Percentiles rank a stretch among this genome's conserved stretches.
These are phyloP conservation scores for Sebastes taczanowskii DNA, from an alignment of 2,797 vertebrate species.

Conservation along the genomic window DNA sequence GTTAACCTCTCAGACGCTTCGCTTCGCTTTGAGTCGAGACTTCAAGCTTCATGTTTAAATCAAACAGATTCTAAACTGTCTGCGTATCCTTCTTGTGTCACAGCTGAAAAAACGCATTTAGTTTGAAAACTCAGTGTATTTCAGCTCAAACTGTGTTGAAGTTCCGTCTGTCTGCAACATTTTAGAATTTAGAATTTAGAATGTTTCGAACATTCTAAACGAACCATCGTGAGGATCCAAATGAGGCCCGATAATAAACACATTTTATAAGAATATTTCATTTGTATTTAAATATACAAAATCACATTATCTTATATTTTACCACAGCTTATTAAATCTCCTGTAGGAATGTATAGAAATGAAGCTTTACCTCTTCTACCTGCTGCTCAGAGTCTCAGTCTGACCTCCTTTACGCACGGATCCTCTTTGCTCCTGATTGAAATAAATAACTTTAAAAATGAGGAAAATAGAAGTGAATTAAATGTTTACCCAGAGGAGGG, in stretches of 20 bases:
- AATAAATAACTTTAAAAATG: not conserved
- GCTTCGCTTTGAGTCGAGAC: not conserved
- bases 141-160: not conserved
- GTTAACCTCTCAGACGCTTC: not conserved
- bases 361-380: not conserved
- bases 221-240: not conserved
- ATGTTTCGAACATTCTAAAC: too few species aligned
- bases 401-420: conserved; percentile 26
- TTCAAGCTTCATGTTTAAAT: not conserved
- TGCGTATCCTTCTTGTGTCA: not conserved
- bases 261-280: not conserved
- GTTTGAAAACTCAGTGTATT: not conserved
- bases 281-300: not conserved
- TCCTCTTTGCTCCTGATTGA: not conserved
- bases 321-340: not conserved
- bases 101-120: too few species aligned
- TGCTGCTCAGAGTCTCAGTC: not conserved
- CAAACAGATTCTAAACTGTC: not conserved
- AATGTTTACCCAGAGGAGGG: not conserved
- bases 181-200: too few species aligned
- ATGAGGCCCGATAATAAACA: not conserved
- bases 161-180: not conserved
- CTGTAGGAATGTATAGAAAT: not conserved
- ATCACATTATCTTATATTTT: rapidly evolving
- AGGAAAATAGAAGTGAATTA: not conserved